Evolutionary conservation across 2,797 vertebrate species (phyloP).

Genomic region (Anguilla anguilla): DNA sequence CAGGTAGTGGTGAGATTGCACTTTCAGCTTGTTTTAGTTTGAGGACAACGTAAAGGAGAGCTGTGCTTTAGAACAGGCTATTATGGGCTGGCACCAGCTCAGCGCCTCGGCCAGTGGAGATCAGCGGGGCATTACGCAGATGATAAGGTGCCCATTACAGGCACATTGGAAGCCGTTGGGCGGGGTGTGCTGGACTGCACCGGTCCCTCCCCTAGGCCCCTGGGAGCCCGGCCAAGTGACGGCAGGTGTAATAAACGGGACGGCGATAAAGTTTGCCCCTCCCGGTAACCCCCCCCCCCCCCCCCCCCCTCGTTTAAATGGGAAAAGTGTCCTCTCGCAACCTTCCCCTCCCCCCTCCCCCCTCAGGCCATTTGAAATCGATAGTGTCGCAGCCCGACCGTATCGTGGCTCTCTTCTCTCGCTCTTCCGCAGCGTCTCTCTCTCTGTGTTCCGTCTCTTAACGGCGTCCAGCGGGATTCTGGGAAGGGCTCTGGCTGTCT

Average conservation of each 20-base stretch:
- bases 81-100: slow-evolving; percentile 22
- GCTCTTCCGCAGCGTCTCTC: background rate
- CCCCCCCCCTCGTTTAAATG: background rate
- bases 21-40: background rate
- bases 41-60: background rate
- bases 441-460: background rate
- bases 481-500: background rate
- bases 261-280: background rate
- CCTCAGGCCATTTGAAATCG: background rate
- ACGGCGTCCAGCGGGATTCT: background rate
- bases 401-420: slow-evolving; percentile 10
- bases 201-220: background rate
- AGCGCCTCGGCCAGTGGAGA: slow-evolving; percentile 30
- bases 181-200: slow-evolving; percentile 62
- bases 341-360: background rate
- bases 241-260: slow-evolving; percentile 13
- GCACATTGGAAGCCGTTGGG: slow-evolving; percentile 72
- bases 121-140: slow-evolving; percentile 65
- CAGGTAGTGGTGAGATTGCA: background rate
- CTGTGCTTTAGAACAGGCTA: slow-evolving; percentile 3
- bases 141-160: slow-evolving; percentile 48
- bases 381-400: background rate
- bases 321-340: background rate
- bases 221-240: background rate
- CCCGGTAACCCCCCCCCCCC: background rate